Base-by-base conservation (phyloP, 2,797 vertebrate species). In the Pseudopleuronectes americanus region DNA sequence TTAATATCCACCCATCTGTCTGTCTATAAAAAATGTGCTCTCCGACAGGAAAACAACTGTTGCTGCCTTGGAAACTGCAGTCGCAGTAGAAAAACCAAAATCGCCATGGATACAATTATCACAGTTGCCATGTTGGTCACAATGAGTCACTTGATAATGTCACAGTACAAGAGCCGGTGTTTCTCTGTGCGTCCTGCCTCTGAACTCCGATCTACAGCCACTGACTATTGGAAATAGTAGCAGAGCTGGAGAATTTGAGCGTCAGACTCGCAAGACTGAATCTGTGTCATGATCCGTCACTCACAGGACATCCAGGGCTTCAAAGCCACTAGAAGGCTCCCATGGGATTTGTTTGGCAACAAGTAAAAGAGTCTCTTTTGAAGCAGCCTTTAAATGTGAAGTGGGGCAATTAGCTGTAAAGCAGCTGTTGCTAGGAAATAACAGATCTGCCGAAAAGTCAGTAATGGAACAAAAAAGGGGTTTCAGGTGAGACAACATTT, bases 81-180 rank as follows among this genome's bases (percentile, higher is more conserved):
- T 51, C 31, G 48, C 45, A 60, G 43, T 47, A 62, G 38, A 57
- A 64, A 64, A 76, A 73, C 22, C 52, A 76, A 33, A 51, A 80
- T 81, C 24, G 5, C 71, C 82, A 84, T 82, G 77, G 81, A 86
- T 77, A 88, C 85, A 66, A 64, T 64, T 67, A 66, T 74, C 64
- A 48, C 58, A 65, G 79, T 66, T 81, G 55, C 63, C 69, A 71
- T 49, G 59, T 60, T 55, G 43, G 49, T 77, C 31, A 57, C 64
- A 63, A 47, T 63, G 38, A 61, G 61, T 65, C 71, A 33, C 56
- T 53, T 33, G 36, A 58, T 80, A 73, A 77, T 69, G 52, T 62
- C 72, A 76, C n/a, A 24, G 19, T 24, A n/a, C 56, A 63, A 31
- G 62, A 43, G 21, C 3, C 52, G 31, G 6, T 31, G 38, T 36